A percentile compares a stretch with the other conserved stretches of the same genome.
Evolutionary conservation across 2,113 vertebrate species (phyloP).

Genomic region (Oryzias melastigma): DNA sequence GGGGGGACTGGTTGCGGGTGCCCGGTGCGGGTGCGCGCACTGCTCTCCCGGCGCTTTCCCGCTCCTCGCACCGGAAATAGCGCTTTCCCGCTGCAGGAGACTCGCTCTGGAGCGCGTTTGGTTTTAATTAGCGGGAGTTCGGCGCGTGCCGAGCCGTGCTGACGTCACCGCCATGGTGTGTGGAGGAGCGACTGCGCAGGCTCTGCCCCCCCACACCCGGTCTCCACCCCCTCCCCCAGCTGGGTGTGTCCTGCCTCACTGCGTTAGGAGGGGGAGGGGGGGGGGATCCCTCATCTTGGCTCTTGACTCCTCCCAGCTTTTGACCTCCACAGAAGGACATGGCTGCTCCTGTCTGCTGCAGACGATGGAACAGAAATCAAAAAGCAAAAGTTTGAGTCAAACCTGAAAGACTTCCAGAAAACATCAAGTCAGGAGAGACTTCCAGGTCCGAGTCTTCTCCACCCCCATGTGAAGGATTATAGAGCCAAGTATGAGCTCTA

Average conservation of each 20-base stretch:
- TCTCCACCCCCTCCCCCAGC: constrained; percentile 39
- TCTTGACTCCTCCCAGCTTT: constrained; percentile 57
- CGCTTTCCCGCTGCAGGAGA: not conserved
- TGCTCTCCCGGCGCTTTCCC: constrained; percentile 30
- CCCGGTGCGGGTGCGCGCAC: constrained; percentile 5
- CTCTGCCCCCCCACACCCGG: constrained; percentile 28
- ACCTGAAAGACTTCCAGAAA: too few species aligned
- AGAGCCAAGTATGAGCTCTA: too few species aligned
- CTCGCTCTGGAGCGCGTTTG: constrained; percentile 12
- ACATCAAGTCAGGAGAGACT: too few species aligned
- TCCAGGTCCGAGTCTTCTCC: too few species aligned
- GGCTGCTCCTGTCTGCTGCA: constrained; percentile 22
- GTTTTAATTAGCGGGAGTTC: constrained; percentile 31
- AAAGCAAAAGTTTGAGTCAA: too few species aligned
- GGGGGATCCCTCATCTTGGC: constrained; percentile 72
- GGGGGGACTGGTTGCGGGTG: not conserved
- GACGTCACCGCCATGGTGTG: constrained; percentile 65
- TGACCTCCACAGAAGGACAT: constrained; percentile 71
- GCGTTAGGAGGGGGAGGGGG: constrained; percentile 62
- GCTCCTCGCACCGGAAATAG: constrained; percentile 15
- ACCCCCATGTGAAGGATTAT: too few species aligned
- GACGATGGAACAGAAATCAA: too few species aligned
- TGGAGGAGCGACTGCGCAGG: constrained; percentile 49
- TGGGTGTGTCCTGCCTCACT: constrained; percentile 76
- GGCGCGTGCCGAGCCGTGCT: constrained; percentile 23